These are phyloP conservation scores for Dipus sagitta DNA, from an alignment of 2,797 vertebrate genomes.

Conservation along the genomic window DNA sequence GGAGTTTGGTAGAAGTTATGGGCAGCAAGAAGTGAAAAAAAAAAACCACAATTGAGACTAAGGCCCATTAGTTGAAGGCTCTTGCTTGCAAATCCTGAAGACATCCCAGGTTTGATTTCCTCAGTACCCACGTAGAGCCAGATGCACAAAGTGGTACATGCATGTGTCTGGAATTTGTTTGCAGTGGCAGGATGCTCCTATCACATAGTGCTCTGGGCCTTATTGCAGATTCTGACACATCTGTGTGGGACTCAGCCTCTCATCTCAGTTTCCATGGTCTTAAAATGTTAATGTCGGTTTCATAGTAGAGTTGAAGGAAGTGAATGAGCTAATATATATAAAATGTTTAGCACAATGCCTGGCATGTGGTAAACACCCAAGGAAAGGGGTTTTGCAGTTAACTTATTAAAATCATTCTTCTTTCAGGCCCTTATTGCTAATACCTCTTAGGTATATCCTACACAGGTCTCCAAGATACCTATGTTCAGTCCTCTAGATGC, in stretches of 20 bases:
- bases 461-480: background rate
- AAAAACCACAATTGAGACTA: background rate
- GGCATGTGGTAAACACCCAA: background rate
- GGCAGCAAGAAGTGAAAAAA: slow-evolving; percentile 1
- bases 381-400: background rate
- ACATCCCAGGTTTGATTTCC: no score
- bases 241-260: background rate
- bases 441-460: background rate
- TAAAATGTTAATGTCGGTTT: background rate
- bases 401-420: background rate
- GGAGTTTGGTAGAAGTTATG: background rate
- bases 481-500: background rate
- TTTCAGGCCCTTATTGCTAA: background rate
- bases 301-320: background rate
- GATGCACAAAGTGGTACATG: no score
- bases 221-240: background rate
- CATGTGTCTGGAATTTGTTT: no score
- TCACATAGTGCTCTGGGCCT: background rate
- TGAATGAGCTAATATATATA: background rate
- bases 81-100: no score
- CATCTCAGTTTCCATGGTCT: background rate
- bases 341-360: background rate
- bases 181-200: no score
- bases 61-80: no score
- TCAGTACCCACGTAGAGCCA: no score